Conservation (phyloP, 2,113 vertebrate genomes). For the Osmerus eperlanus region DNA sequence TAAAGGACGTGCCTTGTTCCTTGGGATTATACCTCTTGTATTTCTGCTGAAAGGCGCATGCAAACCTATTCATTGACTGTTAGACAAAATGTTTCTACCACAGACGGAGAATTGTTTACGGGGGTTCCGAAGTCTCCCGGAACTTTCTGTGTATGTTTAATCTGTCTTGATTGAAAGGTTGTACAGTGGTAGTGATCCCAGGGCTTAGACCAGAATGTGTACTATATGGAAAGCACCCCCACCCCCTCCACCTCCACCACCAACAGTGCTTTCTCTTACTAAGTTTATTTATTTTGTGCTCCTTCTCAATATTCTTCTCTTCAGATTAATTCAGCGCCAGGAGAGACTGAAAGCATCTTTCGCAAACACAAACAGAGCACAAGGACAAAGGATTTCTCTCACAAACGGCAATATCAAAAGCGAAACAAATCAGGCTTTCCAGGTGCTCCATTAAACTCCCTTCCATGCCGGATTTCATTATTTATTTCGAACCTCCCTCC, state of each 20-base stretch:
- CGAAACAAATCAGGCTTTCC: slow-evolving; percentile 31
- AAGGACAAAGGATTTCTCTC: slow-evolving; percentile 1
- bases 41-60: slow-evolving; percentile 51
- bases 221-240: background rate
- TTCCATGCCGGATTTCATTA: background rate
- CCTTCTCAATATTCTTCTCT: background rate
- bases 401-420: slow-evolving; percentile 17
- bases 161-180: slow-evolving; percentile 52
- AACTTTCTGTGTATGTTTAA: slow-evolving; percentile 22
- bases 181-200: slow-evolving; percentile 30
- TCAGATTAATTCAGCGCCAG: background rate
- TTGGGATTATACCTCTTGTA: slow-evolving; percentile 49
- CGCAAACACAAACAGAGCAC: background rate
- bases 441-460: slow-evolving; percentile 18
- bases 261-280: too few species aligned
- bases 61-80: slow-evolving; percentile 63
- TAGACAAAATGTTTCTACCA: slow-evolving; percentile 63
- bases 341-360: slow-evolving; percentile 5
- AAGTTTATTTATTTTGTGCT: background rate
- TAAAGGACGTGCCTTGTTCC: background rate
- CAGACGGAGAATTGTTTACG: slow-evolving; percentile 57
- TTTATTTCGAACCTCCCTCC: slow-evolving; percentile 13
- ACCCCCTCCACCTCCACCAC: too few species aligned
- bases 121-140: slow-evolving; percentile 58
- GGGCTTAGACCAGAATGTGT: slow-evolving; percentile 28